phyloP scores from a whole-genome alignment of 2,797 vertebrate species.

The Sphaeramia orbicularis region DNA sequence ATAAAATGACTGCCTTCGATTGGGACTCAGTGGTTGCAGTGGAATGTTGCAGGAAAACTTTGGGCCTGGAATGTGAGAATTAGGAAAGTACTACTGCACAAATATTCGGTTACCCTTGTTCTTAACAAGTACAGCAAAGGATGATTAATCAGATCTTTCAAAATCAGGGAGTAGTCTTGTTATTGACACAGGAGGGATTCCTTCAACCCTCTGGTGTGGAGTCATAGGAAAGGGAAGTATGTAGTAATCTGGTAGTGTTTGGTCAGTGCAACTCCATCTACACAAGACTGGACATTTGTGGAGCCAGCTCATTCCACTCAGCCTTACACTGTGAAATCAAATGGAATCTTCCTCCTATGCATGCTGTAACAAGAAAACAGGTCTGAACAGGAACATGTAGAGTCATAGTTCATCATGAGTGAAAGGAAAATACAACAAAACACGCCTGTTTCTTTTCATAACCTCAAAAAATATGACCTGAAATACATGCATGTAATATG shows the following conservation, averaged over 20 bases:
- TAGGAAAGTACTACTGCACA: constrained; percentile 11
- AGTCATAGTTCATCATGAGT: constrained; percentile 37
- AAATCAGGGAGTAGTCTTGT: constrained; percentile 21
- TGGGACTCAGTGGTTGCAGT: constrained; percentile 4
- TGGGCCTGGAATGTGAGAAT: constrained; percentile 20
- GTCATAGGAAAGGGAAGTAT: constrained; percentile 18
- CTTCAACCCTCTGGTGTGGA: constrained; percentile 10
- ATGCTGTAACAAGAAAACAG: constrained; percentile 17
- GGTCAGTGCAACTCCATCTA: constrained; percentile 17
- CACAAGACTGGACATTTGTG: constrained; percentile 5
- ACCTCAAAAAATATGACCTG: constrained; percentile 15
- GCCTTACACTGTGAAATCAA: background rate
- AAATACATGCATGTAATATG: constrained; percentile 11
- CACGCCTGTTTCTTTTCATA: constrained; percentile 40
- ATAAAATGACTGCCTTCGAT: background rate
- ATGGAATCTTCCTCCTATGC: constrained; percentile 7
- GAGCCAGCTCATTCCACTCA: background rate
- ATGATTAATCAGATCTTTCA: constrained; percentile 35
- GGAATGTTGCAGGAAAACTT: background rate
- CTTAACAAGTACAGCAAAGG: constrained; percentile 6
- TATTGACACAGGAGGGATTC: constrained; percentile 42
- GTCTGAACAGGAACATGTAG: constrained; percentile 55
- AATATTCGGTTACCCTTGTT: background rate
- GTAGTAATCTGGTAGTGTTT: constrained; percentile 34
- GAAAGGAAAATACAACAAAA: constrained; percentile 24